phyloP scores from a whole-genome alignment of 2,113 vertebrate species.

The Dolichotis patagonum region DNA sequence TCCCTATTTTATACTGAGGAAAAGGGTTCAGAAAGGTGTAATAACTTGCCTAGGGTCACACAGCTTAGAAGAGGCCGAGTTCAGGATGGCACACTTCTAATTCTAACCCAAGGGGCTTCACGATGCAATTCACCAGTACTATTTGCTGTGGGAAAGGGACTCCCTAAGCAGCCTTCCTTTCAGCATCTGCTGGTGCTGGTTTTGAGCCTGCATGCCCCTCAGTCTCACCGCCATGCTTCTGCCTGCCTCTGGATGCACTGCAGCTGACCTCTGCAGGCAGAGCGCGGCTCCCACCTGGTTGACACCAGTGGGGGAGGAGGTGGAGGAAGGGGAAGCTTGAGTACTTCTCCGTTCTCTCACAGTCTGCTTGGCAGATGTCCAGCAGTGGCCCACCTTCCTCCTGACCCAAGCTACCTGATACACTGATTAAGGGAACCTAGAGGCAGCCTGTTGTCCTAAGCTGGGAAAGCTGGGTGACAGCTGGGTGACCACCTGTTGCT shows the following conservation, averaged over 20 bases:
- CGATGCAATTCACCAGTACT: neutral
- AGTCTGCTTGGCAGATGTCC: too few species aligned
- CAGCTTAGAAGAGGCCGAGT: slow-evolving; percentile 27
- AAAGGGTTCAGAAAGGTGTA: slow-evolving; percentile 43
- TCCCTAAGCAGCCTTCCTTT: neutral
- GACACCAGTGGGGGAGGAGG: neutral
- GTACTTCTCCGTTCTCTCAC: neutral
- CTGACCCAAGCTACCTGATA: neutral
- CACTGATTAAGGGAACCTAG: neutral
- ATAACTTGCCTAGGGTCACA: slow-evolving; percentile 25
- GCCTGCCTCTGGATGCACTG: neutral
- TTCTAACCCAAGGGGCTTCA: neutral
- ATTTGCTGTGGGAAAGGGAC: neutral
- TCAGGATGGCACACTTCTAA: neutral
- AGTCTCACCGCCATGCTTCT: neutral
- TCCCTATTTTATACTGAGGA: slow-evolving; percentile 14
- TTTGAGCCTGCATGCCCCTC: neutral
- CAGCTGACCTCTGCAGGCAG: neutral
- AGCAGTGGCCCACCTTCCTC: neutral
- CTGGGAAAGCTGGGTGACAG: neutral
- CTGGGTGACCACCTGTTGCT: neutral
- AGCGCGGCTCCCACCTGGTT: neutral
- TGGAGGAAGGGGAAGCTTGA: neutral
- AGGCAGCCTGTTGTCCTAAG: neutral
- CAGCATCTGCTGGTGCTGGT: neutral